Evolutionary conservation across 1,140 invertebrate species (phyloP), one percentile per base, ranked within the genome.

Genomic region (Bombus confusus): DNA sequence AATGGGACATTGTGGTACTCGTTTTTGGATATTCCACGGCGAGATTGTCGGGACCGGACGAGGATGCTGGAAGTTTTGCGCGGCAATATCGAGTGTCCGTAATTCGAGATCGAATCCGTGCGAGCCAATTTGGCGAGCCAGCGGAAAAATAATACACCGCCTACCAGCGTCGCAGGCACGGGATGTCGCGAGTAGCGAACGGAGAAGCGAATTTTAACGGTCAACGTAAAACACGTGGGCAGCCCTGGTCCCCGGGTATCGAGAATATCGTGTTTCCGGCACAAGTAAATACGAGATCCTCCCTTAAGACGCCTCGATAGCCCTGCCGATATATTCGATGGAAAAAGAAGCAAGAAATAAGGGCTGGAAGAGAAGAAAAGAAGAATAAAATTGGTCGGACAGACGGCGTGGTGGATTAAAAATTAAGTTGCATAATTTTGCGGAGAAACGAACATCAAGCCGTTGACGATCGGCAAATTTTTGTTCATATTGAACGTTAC

Each of bases 71-170:
- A 88, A 83, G 84, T 79, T 90, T 80, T 87, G 73, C 87, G 79
- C 83, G 84, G 85, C 86, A 87, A 89, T 93, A 78, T 93, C 92
- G 88, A 90, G 90, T 93, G 74, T 90, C 91, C 74, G 93, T 92
- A 93, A 93, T 92, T 91, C 83, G 93, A 93, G 91, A 93, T 92
- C 90, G 78, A 69, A 80, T 47, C 88, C 88, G 89, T 92, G 91
- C 89, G 90, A 93, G 92, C 92, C 93, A 94, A 94, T 94, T 94
- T 93, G 91, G 88, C 88, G 87, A 91, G 84, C 89, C 83, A 62
- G 47, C 81, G 92, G 91, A 94, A 94, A 94, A 93, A 94, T 93
- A 93, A 93, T 93, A 93, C 90, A 90, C 89, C 85, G 87, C 89
- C 88, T 87, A 90, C 87, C 85, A 86, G 87, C 88, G 84, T 76